Percentiles rank a stretch among this genome's conserved stretches.
Conservation (phyloP, 2,888 invertebrate species). For the Stenurella melanura region DNA sequence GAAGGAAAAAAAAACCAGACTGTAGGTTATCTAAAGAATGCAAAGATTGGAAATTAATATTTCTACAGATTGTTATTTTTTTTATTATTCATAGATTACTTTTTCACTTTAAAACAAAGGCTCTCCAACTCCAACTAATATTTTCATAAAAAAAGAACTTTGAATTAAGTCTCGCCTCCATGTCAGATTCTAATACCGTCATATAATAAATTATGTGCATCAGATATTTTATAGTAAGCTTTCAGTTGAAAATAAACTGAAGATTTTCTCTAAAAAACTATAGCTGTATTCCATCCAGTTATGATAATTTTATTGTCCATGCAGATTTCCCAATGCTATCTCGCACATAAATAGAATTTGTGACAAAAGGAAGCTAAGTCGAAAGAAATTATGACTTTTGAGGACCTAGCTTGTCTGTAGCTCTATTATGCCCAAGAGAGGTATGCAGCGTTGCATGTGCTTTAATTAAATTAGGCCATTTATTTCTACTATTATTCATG, state of each 20-base stretch:
- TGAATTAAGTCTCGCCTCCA: too few relatives aligned
- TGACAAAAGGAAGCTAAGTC: slow-evolving; percentile 3
- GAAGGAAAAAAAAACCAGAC: too few relatives aligned
- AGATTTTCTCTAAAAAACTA: neutral
- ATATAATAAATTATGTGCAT: too few relatives aligned
- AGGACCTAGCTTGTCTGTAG: neutral
- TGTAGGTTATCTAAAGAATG: too few relatives aligned
- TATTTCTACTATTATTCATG: slow-evolving; percentile 3
- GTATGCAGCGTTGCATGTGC: neutral
- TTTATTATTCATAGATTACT: too few relatives aligned
- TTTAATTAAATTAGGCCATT: slow-evolving; percentile 1
- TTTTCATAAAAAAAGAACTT: too few relatives aligned
- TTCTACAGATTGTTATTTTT: too few relatives aligned
- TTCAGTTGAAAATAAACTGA: neutral
- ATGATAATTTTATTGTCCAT: slow-evolving; percentile 9
- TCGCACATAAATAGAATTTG: slow-evolving; percentile 4
- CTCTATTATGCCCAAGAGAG: neutral
- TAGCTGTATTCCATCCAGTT: neutral
- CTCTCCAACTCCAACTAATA: too few relatives aligned
- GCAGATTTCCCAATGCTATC: slow-evolving; percentile 1
- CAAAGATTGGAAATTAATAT: too few relatives aligned
- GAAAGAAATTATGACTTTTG: neutral
- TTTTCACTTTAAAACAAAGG: too few relatives aligned
- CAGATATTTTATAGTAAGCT: neutral
- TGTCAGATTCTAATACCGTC: too few relatives aligned